Evolutionary conservation across 2,888 invertebrate genomes (phyloP).

Genomic region (Caenorhabditis japonica): DNA sequence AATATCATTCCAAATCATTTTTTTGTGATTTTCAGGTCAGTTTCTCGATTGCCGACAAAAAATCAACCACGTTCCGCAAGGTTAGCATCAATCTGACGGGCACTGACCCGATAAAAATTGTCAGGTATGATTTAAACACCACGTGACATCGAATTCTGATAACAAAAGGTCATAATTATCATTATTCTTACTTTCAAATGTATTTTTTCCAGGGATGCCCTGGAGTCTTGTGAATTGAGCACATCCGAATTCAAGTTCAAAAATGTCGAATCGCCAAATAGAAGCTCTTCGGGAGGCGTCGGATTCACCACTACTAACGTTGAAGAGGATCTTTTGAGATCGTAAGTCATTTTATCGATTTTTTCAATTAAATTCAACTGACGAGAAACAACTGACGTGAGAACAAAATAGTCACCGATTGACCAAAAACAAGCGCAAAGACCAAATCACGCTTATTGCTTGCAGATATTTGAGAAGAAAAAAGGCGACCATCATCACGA

Average conservation of each 20-base stretch:
- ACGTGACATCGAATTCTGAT: too few species aligned
- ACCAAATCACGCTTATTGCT: too few species aligned
- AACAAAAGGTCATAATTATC: background rate
- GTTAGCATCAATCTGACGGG: conserved; percentile 70
- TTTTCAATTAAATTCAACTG: background rate
- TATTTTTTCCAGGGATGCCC: conserved; percentile 63
- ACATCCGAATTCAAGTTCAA: conserved; percentile 65
- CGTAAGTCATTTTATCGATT: conserved; percentile 31
- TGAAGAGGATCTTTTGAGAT: conserved; percentile 57
- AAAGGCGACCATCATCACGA: conserved; percentile 47
- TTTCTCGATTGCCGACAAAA: conserved; percentile 65
- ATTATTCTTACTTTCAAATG: conserved; percentile 7
- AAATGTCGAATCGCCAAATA: background rate
- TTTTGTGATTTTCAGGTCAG: conserved; percentile 55
- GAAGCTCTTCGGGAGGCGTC: conserved; percentile 6
- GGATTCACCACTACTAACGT: conserved; percentile 47
- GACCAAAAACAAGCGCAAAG: too few species aligned
- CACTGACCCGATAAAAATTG: conserved; percentile 70
- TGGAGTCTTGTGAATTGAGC: conserved; percentile 69
- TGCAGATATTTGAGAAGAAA: conserved; percentile 59
- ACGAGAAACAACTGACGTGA: background rate
- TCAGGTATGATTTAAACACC: conserved; percentile 56
- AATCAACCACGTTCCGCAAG: conserved; percentile 53
- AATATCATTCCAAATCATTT: too few species aligned
- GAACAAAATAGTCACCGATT: too few species aligned